Conservation (phyloP, 2,888 invertebrate species). For the Nudaria mundana region DNA sequence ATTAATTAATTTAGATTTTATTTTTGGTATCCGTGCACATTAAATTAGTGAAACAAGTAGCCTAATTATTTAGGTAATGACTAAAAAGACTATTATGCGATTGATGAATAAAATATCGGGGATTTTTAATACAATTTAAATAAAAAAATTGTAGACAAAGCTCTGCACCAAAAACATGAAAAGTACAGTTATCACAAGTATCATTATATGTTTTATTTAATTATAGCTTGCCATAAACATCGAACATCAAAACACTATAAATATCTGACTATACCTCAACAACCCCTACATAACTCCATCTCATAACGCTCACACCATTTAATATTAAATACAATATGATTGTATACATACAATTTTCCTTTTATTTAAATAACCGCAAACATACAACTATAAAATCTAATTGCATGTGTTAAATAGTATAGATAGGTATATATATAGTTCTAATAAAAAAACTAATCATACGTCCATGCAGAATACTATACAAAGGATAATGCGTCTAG, state of each 20-base stretch:
- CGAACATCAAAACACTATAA: slow-evolving; percentile 65
- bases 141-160: slow-evolving; percentile 37
- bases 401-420: slow-evolving; percentile 54
- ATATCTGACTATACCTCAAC: slow-evolving; percentile 72
- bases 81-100: slow-evolving; percentile 44
- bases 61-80: slow-evolving; percentile 30
- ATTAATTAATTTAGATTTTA: slow-evolving; percentile 42
- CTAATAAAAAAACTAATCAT: slow-evolving; percentile 45
- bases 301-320: slow-evolving; percentile 41
- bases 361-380: slow-evolving; percentile 66
- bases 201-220: slow-evolving; percentile 35
- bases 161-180: slow-evolving; percentile 60
- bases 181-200: slow-evolving; percentile 65
- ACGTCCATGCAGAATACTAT: slow-evolving; percentile 39
- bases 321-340: slow-evolving; percentile 56
- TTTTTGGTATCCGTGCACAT: slow-evolving; percentile 57
- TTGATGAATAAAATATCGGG: slow-evolving; percentile 24
- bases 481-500: slow-evolving; percentile 41
- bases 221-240: slow-evolving; percentile 67
- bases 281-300: slow-evolving; percentile 49
- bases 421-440: slow-evolving; percentile 43
- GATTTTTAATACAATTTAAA: slow-evolving; percentile 29
- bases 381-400: slow-evolving; percentile 73
- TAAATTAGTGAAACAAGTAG: slow-evolving; percentile 35
- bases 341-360: slow-evolving; percentile 59